Evolutionary conservation across 2,113 vertebrate genomes (phyloP).

Genomic region (Potamarius usumacintae): DNA sequence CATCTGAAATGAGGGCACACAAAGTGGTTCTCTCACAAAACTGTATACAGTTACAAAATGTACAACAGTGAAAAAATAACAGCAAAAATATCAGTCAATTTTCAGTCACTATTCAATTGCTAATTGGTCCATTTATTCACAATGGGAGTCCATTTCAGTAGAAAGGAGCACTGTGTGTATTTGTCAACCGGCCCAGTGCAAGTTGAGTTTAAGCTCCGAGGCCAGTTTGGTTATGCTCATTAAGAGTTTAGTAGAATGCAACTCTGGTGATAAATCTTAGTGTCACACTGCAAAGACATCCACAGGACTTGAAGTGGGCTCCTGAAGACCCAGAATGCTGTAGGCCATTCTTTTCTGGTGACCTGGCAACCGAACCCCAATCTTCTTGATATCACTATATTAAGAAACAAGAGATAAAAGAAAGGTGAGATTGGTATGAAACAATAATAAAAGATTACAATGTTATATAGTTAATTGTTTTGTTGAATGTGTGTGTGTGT

Average conservation of each 20-base stretch:
- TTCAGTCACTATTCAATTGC: constrained; percentile 36
- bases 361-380: constrained; percentile 87
- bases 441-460: not conserved
- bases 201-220: not conserved
- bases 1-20: constrained; percentile 22
- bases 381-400: constrained; percentile 84
- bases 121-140: constrained; percentile 27
- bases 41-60: constrained; percentile 32
- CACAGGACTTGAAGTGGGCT: constrained; percentile 76
- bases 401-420: not conserved
- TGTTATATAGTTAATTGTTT: constrained; percentile 34
- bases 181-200: constrained; percentile 1
- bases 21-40: constrained; percentile 9
- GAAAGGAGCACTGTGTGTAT: not conserved
- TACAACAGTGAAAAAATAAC: constrained; percentile 9
- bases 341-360: constrained; percentile 94
- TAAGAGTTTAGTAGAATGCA: constrained; percentile 10
- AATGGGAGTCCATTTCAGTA: constrained; percentile 23
- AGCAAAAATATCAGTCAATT: constrained; percentile 35
- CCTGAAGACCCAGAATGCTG: constrained; percentile 91
- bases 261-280: not conserved
- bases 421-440: not conserved
- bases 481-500: constrained; percentile 33
- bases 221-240: constrained; percentile 15
- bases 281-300: constrained; percentile 78